phyloP scores from a whole-genome alignment of 92 coral and sea anemone species.

The Porites evermanni region DNA sequence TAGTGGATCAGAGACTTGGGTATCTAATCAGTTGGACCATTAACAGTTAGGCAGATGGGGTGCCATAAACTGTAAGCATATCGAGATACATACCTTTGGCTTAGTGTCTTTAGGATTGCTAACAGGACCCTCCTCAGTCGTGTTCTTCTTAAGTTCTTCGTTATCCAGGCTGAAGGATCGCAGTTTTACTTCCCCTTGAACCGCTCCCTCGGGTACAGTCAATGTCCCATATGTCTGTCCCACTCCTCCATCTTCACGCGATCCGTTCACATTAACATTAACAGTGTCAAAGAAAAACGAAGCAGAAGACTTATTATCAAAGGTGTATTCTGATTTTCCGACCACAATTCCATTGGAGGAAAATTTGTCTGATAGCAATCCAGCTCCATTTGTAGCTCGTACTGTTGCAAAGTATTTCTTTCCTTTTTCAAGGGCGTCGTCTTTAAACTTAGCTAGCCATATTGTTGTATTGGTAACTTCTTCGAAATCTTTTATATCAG shows the following conservation, averaged over 20 bases:
- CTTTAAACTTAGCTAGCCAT: slow-evolving; percentile 91
- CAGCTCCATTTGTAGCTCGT: slow-evolving; percentile 92
- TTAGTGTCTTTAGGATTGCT: slow-evolving; percentile 72
- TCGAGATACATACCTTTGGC: slow-evolving; percentile 72
- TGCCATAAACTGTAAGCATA: neutral
- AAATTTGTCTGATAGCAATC: slow-evolving; percentile 78
- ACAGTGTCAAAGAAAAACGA: slow-evolving; percentile 99
- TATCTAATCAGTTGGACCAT: neutral
- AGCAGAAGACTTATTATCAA: slow-evolving; percentile 83
- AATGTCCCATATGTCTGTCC: slow-evolving; percentile 96
- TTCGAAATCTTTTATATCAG: slow-evolving; percentile 77
- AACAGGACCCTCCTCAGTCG: slow-evolving; percentile 87
- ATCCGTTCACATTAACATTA: slow-evolving; percentile 80
- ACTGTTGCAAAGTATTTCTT: slow-evolving; percentile 87
- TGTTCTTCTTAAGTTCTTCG: slow-evolving; percentile 65
- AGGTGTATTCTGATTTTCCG: slow-evolving; percentile 95
- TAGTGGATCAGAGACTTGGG: neutral
- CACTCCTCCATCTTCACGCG: slow-evolving; percentile 90
- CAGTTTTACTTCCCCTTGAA: slow-evolving; percentile 84
- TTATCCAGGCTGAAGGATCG: slow-evolving; percentile 89
- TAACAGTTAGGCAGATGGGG: too few relatives aligned
- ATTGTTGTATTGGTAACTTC: slow-evolving; percentile 92
- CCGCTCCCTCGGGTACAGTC: slow-evolving; percentile 94
- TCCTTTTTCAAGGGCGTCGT: slow-evolving; percentile 71
- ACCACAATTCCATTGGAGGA: slow-evolving; percentile 93